Base-by-base conservation (phyloP, 2,888 invertebrate species). In the Drosophila testacea region DNA sequence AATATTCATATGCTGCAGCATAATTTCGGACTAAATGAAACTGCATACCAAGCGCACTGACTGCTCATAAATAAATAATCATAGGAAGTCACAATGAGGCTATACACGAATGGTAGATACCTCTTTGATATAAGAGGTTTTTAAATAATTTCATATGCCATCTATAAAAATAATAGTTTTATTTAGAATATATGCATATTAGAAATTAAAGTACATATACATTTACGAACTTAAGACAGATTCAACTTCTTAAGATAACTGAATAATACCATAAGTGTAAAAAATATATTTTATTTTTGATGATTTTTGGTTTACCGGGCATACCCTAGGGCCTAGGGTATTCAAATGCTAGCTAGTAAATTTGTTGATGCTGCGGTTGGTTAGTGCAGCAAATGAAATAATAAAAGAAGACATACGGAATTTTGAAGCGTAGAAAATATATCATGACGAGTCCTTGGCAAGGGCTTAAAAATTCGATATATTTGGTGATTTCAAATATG, bases 1-100 rank as follows among this genome's bases (percentile, higher is more conserved):
- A 75, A 76, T 75, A 76, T 75, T 75, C 71, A 75, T 75, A 61
- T 63, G 60, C 68, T 64, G 75, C 76, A 67, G 75, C 71, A 75
- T 75, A 75, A 75, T 75, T 71, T 71, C 36, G 38, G 28, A 36
- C 56, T 47, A 63, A 75, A 63, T 63, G 67, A 75, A 64, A 60
- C 67, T 57, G 62, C 67, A 71, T 60, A 42, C 13, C 42, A 13
- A 51, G 44, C 47, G 50, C 63, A 66, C 51, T 55, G 48, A 36
- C 46, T 54, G 59, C 52, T 59, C 76, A 75, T 75, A 67, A 75
- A 75, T 75, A 75, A 75, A 50, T 54, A 54, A 71, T 46, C 16
- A n/a, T 28, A 50, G 28, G 4, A 46, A 6, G 30, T 6, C 0
- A 0, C 1, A 32, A 4, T n/a, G 0, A 4, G 5, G 4, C 9